These are phyloP conservation scores for Neodon shergylaensis DNA, from an alignment of 2,113 vertebrate species.

Conservation along the genomic window DNA sequence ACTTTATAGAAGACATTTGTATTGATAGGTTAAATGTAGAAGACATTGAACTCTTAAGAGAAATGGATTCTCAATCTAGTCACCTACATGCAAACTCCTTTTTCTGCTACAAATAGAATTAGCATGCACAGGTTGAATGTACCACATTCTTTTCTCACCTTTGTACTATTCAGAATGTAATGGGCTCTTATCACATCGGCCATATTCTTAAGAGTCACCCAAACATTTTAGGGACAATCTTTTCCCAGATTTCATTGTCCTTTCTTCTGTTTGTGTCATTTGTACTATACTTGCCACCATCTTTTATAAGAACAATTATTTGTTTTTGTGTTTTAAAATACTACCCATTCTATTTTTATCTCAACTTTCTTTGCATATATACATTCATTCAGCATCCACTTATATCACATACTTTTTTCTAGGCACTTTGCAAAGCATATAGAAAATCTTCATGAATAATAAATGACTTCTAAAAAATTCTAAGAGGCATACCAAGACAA, in stretches of 20 bases:
- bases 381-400: constrained; percentile 12
- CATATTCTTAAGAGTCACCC: not conserved
- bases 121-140: not conserved
- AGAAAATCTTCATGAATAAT: not conserved
- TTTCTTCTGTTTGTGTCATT: not conserved
- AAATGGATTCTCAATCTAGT: constrained; percentile 3
- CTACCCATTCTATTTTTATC: not conserved
- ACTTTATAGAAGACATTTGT: not conserved
- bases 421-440: not conserved
- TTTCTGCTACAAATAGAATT: constrained; percentile 18
- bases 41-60: constrained; percentile 6
- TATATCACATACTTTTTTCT: not conserved
- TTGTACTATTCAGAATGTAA: not conserved
- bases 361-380: not conserved
- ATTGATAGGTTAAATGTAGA: not conserved
- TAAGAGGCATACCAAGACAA: constrained; percentile 3
- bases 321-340: not conserved
- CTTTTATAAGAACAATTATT: not conserved
- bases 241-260: not conserved
- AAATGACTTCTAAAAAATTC: constrained; percentile 32
- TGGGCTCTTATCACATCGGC: not conserved
- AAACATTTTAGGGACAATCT: not conserved
- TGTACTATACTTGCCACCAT: not conserved
- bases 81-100: not conserved
- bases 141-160: not conserved